phyloP scores from a whole-genome alignment of 2,113 vertebrate genomes.

The Leptobrachium leishanense region DNA sequence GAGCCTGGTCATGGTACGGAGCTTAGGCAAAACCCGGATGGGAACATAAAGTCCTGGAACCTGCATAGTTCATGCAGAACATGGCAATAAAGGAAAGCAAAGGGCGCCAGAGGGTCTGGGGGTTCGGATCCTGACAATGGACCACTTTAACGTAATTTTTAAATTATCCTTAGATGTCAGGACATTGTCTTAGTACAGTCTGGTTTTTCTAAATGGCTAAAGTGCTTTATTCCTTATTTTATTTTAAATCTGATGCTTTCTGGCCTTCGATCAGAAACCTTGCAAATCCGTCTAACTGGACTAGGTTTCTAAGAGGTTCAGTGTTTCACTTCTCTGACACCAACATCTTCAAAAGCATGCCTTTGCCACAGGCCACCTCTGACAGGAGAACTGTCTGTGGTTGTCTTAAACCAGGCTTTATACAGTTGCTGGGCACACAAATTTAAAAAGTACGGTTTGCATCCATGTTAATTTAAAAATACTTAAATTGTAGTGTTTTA shows the following conservation, averaged over 20 bases:
- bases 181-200: conserved; percentile 15
- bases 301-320: conserved; percentile 17
- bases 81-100: too few species aligned
- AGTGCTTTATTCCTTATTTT: conserved; percentile 7
- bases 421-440: too few species aligned
- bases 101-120: too few species aligned
- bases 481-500: too few species aligned
- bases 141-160: conserved; percentile 11
- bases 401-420: neutral
- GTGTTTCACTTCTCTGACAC: conserved; percentile 1
- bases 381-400: conserved; percentile 8
- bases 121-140: neutral
- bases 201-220: conserved; percentile 30
- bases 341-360: conserved; percentile 9
- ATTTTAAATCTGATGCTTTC: conserved; percentile 21
- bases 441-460: too few species aligned
- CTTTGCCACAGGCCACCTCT: conserved; percentile 9
- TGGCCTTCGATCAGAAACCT: conserved; percentile 23
- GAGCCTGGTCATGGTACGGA: too few species aligned
- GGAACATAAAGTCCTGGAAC: too few species aligned
- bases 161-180: conserved; percentile 31
- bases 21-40: too few species aligned
- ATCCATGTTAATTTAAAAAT: too few species aligned
- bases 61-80: too few species aligned
- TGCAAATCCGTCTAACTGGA: conserved; percentile 27